Percentiles rank a stretch among this genome's conserved stretches.
These are phyloP conservation scores for Tangara arthus DNA, from an alignment of 2,797 vertebrate genomes.

Conservation along the genomic window DNA sequence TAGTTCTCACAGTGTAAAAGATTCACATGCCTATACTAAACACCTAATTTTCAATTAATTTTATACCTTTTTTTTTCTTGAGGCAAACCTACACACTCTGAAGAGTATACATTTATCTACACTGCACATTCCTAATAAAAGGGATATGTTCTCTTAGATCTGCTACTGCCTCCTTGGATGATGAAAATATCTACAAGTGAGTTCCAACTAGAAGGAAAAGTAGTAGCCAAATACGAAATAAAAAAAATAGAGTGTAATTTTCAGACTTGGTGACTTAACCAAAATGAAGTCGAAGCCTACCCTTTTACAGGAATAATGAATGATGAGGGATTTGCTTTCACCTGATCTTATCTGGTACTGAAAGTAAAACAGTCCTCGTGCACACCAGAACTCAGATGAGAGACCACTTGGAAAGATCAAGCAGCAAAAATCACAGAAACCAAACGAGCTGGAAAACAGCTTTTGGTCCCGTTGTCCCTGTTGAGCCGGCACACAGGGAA, in stretches of 20 bases:
- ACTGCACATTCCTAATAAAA: background rate
- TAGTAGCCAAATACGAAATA: background rate
- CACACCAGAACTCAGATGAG: background rate
- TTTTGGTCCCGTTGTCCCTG: background rate
- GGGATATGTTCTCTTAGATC: background rate
- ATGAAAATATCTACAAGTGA: background rate
- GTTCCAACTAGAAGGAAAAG: background rate
- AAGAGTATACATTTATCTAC: background rate
- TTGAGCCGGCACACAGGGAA: background rate
- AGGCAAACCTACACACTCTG: background rate
- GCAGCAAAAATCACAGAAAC: background rate
- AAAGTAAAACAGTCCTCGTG: background rate
- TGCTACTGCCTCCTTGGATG: background rate
- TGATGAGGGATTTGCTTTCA: background rate
- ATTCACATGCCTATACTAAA: background rate
- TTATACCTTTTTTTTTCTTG: background rate
- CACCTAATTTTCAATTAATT: background rate
- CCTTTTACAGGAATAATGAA: background rate
- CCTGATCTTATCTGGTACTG: background rate
- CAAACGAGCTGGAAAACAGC: background rate
- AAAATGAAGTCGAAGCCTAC: background rate
- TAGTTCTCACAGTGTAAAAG: background rate
- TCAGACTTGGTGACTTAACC: background rate
- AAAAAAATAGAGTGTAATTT: background rate
- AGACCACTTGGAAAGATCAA: background rate